Percentiles rank a stretch among this genome's conserved stretches.
Evolutionary conservation across 2,888 invertebrate species (phyloP).

Genomic region (Lithosia quadra): DNA sequence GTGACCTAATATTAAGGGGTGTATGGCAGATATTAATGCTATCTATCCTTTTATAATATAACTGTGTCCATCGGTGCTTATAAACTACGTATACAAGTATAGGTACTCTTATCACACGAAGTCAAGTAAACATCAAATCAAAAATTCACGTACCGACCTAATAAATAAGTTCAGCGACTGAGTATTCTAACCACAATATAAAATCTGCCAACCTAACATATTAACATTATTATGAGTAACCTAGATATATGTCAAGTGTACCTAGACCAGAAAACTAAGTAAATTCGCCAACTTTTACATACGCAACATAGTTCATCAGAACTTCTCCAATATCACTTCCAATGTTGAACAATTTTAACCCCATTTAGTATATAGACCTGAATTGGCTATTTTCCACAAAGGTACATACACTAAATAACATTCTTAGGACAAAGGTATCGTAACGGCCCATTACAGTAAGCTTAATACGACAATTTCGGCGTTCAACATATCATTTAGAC

Average conservation of each 20-base stretch:
- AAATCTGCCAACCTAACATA: no score
- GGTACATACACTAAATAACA: constrained; percentile 1
- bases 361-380: not conserved
- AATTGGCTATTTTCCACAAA: not conserved
- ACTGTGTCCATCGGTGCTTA: no score
- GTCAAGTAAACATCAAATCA: no score
- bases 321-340: not conserved
- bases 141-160: no score
- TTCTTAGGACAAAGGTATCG: not conserved
- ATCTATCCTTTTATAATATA: no score
- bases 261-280: not conserved
- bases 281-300: not conserved
- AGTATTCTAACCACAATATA: no score
- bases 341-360: not conserved
- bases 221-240: not conserved
- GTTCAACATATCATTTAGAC: constrained; percentile 1
- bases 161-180: no score
- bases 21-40: no score
- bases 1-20: no score
- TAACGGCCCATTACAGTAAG: not conserved
- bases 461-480: not conserved
- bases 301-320: no score
- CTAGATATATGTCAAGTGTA: not conserved
- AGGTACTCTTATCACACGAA: no score
- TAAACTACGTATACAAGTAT: no score